Evolutionary conservation across 2,113 vertebrate species (phyloP).

Genomic region (Tor tambroides): DNA sequence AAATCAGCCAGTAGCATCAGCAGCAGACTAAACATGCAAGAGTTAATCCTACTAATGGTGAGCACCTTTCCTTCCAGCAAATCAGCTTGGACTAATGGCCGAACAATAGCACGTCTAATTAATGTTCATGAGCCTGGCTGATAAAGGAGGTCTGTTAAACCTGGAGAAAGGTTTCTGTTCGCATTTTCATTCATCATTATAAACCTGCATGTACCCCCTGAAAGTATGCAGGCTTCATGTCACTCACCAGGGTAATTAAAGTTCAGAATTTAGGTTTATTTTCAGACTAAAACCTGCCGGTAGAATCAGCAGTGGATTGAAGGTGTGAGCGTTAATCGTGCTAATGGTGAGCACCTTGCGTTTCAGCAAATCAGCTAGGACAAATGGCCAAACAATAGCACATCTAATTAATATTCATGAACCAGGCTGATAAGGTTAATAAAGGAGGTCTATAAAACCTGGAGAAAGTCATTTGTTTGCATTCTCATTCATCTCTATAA

Average conservation of each 20-base stretch:
- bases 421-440: neutral
- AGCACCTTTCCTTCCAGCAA: neutral
- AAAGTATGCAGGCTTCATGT: neutral
- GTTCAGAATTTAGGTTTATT: neutral
- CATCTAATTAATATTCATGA: constrained; percentile 16
- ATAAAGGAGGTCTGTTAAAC: neutral
- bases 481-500: neutral
- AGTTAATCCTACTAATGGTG: neutral
- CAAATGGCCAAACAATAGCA: neutral
- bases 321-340: neutral
- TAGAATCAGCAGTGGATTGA: neutral
- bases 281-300: neutral
- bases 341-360: neutral
- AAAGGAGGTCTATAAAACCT: neutral
- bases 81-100: neutral
- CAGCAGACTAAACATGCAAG: neutral
- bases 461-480: neutral
- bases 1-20: neutral
- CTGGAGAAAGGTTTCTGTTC: neutral
- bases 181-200: neutral
- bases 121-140: constrained; percentile 2
- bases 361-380: neutral
- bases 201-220: neutral
- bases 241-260: neutral
- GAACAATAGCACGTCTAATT: neutral